Percentiles rank a stretch among this genome's conserved stretches.
These are phyloP conservation scores for Aphis craccivora DNA, from an alignment of 1,140 invertebrate species.

Conservation along the genomic window DNA sequence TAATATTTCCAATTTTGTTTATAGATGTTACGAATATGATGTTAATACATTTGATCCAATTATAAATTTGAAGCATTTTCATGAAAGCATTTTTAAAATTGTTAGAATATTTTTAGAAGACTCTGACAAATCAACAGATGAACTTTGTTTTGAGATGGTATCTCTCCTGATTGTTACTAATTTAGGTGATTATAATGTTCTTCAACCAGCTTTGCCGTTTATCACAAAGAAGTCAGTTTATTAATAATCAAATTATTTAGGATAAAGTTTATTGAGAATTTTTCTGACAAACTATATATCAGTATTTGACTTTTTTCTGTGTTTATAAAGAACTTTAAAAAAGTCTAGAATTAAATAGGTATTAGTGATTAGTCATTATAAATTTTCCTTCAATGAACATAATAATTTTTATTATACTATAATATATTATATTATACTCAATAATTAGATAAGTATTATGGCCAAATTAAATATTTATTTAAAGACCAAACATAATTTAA, in stretches of 20 bases:
- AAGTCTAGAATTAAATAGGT: not conserved
- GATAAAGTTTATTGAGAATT: not conserved
- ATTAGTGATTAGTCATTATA: not conserved
- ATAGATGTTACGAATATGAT: constrained; percentile 49
- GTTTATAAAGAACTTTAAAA: not conserved
- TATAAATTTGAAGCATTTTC: constrained; percentile 48
- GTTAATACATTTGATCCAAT: constrained; percentile 47
- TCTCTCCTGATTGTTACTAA: constrained; percentile 24
- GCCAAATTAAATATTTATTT: not conserved
- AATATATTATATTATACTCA: not conserved
- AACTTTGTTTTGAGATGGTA: constrained; percentile 45
- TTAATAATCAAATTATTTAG: not conserved
- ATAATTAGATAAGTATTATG: not conserved
- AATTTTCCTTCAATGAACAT: not conserved
- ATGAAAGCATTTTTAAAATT: constrained; percentile 49
- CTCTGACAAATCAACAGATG: not conserved
- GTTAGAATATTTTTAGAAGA: constrained; percentile 12
- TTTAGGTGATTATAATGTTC: constrained; percentile 44
- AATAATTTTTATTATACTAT: not conserved
- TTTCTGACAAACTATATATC: not conserved
- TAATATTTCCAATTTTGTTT: not conserved
- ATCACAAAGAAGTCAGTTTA: constrained; percentile 34
- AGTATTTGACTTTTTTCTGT: not conserved
- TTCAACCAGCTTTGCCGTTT: constrained; percentile 39
- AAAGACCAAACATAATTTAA: not conserved